phyloP scores from a whole-genome alignment of 2,113 vertebrate species.

The Anarrhichthys ocellatus region DNA sequence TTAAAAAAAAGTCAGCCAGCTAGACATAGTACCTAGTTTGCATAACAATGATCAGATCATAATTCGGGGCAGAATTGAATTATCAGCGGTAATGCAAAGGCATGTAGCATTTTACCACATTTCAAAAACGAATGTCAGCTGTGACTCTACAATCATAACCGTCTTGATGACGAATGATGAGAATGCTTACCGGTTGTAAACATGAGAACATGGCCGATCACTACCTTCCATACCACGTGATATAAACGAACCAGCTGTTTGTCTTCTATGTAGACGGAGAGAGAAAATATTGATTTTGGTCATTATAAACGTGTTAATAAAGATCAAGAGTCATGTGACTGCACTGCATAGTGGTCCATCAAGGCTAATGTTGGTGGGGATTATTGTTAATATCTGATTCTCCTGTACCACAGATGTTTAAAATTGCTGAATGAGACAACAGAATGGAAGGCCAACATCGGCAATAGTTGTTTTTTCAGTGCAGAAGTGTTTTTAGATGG shows the following conservation, averaged over 20 bases:
- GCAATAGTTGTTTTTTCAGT: background rate
- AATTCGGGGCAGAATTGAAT: background rate
- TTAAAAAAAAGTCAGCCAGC: background rate
- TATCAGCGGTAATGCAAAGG: background rate
- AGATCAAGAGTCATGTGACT: background rate
- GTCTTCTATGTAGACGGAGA: background rate
- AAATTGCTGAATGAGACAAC: background rate
- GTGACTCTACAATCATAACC: background rate
- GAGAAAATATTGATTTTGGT: conserved; percentile 12
- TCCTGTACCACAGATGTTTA: background rate
- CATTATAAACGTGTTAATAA: conserved; percentile 3
- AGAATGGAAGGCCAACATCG: background rate
- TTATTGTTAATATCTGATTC: background rate
- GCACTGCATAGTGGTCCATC: background rate
- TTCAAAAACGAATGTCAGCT: background rate
- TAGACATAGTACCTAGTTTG: background rate
- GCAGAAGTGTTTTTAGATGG: conserved; percentile 17
- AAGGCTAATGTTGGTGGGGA: background rate
- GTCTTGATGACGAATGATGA: background rate
- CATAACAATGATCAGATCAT: background rate
- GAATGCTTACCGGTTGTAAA: background rate
- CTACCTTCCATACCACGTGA: background rate
- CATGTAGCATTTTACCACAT: background rate
- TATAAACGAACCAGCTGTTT: background rate
- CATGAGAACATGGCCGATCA: background rate